Conservation (phyloP, 92 coral and sea anemone species). For the Siderastrea radians region DNA sequence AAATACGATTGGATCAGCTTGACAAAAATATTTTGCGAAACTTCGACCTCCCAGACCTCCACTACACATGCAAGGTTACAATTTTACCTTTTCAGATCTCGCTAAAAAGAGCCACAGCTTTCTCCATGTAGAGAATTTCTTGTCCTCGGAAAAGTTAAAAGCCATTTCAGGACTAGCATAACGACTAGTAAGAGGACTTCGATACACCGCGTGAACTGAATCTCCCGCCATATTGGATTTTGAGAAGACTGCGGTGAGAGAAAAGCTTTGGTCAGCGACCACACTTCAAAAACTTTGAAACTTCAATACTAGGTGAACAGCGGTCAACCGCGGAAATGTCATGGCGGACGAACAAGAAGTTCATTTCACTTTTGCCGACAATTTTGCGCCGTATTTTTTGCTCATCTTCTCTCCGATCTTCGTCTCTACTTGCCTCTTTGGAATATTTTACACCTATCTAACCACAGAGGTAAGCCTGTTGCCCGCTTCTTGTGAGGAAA, state of each 20-base stretch:
- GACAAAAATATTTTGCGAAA: not conserved
- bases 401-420: slow-evolving; percentile 73
- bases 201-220: slow-evolving; percentile 77
- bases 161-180: slow-evolving; percentile 99
- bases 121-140: slow-evolving; percentile 98
- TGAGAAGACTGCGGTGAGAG: not conserved
- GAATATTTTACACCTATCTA: slow-evolving; percentile 74
- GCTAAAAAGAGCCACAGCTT: slow-evolving; percentile 94
- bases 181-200: slow-evolving; percentile 96
- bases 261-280: not conserved
- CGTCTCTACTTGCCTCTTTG: slow-evolving; percentile 80
- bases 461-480: slow-evolving; percentile 80
- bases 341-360: slow-evolving; percentile 75
- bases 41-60: not conserved
- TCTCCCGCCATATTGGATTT: slow-evolving; percentile 78
- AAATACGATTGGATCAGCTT: not conserved
- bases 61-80: not conserved
- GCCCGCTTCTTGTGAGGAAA: too few relatives aligned
- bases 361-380: slow-evolving; percentile 51
- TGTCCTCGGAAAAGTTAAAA: slow-evolving; percentile 95
- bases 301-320: slow-evolving; percentile 11
- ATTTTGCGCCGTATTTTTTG: slow-evolving; percentile 61
- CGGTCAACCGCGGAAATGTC: slow-evolving; percentile 55
- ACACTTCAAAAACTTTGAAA: not conserved
- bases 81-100: slow-evolving; percentile 92